Conservation (phyloP, 2,888 invertebrate species). For the Tricholauxania praeusta region DNA sequence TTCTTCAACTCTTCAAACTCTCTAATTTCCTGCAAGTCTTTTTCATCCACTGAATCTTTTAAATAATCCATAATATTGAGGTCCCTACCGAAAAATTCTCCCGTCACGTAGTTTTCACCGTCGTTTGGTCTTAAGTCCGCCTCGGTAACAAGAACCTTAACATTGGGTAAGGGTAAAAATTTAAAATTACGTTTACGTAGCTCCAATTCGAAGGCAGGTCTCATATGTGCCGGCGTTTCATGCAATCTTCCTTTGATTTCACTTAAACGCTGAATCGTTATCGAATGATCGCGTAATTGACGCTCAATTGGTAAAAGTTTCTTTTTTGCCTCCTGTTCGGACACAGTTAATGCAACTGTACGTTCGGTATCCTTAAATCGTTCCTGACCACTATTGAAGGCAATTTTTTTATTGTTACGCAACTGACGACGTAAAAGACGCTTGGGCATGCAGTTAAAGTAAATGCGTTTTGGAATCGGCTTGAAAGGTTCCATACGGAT, state of each 20-base stretch:
- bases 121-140: slow-evolving; percentile 41
- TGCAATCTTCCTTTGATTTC: slow-evolving; percentile 49
- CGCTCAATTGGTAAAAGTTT: slow-evolving; percentile 50
- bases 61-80: too few species aligned
- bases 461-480: slow-evolving; percentile 38
- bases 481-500: slow-evolving; percentile 40
- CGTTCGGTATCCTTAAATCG: slow-evolving; percentile 56
- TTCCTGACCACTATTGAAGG: slow-evolving; percentile 60
- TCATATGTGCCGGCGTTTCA: slow-evolving; percentile 53
- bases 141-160: slow-evolving; percentile 58
- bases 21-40: too few species aligned
- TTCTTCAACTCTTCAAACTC: too few species aligned
- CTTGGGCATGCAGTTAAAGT: slow-evolving; percentile 55
- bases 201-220: slow-evolving; percentile 48
- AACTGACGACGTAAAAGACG: too few species aligned
- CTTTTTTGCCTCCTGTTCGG: slow-evolving; percentile 52
- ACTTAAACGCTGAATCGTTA: slow-evolving; percentile 39
- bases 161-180: slow-evolving; percentile 58
- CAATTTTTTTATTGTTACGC: slow-evolving; percentile 61
- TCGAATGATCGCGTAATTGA: slow-evolving; percentile 52
- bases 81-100: too few species aligned
- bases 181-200: slow-evolving; percentile 60
- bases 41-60: too few species aligned
- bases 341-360: slow-evolving; percentile 49
- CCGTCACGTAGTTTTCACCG: too few species aligned